These are phyloP conservation scores for Leuciscus idus DNA, from an alignment of 2,113 vertebrate genomes.

Conservation along the genomic window DNA sequence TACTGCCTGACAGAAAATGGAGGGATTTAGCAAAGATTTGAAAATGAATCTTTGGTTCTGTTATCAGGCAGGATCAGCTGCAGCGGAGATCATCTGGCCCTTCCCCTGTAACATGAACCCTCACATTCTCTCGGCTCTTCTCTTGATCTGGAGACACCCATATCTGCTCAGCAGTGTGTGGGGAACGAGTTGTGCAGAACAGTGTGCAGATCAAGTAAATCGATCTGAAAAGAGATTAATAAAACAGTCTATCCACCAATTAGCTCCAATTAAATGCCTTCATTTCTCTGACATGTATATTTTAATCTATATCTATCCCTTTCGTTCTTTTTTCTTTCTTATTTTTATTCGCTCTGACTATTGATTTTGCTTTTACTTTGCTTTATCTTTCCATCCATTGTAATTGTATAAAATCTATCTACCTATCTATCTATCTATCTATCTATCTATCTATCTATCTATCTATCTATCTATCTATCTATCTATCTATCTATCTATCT, in stretches of 20 bases:
- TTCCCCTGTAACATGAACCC: constrained; percentile 63
- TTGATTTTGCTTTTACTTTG: too few species aligned
- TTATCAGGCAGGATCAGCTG: constrained; percentile 65
- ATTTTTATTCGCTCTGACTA: neutral
- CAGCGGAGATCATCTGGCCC: constrained; percentile 60
- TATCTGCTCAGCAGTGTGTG: neutral
- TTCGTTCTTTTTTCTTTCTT: constrained; percentile 4
- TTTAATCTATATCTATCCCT: neutral
- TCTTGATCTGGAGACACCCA: constrained; percentile 45
- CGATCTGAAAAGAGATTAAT: constrained; percentile 3
- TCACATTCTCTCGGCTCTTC: constrained; percentile 59
- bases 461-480: too few species aligned
- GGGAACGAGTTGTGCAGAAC: neutral
- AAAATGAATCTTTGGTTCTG: constrained; percentile 58
- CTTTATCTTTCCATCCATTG: neutral
- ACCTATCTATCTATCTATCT: neutral
- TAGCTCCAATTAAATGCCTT: neutral
- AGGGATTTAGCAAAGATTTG: constrained; percentile 56
- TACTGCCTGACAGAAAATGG: constrained; percentile 21
- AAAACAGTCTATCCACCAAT: constrained; percentile 3
- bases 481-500: too few species aligned
- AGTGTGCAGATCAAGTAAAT: neutral
- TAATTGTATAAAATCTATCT: too few species aligned
- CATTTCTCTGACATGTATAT: neutral
- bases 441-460: too few species aligned